Conservation (phyloP, 1,140 invertebrate genomes). For the Myzus persicae region DNA sequence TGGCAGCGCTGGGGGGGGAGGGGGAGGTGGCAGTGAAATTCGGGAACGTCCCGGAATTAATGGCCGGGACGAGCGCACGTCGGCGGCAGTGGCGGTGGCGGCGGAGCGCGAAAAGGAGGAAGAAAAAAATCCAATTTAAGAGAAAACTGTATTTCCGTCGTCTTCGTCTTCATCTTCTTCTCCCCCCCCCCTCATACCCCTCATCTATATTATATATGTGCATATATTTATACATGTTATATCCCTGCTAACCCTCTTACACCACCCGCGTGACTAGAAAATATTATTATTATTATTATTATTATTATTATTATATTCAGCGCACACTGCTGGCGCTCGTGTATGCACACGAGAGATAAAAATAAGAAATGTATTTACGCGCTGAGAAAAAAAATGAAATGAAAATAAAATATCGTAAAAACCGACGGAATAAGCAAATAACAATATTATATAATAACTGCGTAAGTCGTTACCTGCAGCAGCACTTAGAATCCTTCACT, state of each 20-base stretch:
- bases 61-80: constrained; percentile 48
- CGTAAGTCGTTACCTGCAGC: neutral
- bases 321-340: neutral
- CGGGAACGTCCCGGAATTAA: constrained; percentile 54
- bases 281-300: neutral
- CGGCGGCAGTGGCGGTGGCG: neutral
- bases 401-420: constrained; percentile 12
- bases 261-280: neutral
- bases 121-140: constrained; percentile 56
- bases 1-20: neutral
- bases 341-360: constrained; percentile 30
- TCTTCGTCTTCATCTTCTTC: neutral
- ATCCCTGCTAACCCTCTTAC: neutral
- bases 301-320: constrained; percentile 21
- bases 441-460: neutral
- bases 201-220: neutral
- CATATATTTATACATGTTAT: neutral
- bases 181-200: neutral
- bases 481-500: neutral
- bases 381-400: neutral
- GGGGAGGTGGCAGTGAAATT: constrained; percentile 29
- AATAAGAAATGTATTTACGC: constrained; percentile 2
- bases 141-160: constrained; percentile 56
- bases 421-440: neutral
- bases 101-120: neutral